Conservation (phyloP, 2,797 vertebrate genomes). For the Silurus lanzhouensis region DNA sequence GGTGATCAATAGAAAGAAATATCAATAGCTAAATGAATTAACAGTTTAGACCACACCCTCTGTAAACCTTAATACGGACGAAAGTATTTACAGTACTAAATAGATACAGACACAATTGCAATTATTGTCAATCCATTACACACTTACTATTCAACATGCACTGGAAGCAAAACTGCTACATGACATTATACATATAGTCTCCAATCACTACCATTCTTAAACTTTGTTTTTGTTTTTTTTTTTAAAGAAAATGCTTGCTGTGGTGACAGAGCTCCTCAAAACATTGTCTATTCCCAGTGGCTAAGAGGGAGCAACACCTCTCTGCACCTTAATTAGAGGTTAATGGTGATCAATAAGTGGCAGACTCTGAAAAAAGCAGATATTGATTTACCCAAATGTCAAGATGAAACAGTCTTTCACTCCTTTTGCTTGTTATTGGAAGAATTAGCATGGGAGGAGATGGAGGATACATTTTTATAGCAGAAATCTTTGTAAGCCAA, state of each 20-base stretch:
- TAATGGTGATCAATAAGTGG: slow-evolving; percentile 59
- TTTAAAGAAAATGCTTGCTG: slow-evolving; percentile 6
- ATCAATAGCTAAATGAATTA: background rate
- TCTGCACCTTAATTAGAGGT: slow-evolving; percentile 61
- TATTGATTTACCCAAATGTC: slow-evolving; percentile 49
- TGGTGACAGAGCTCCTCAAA: slow-evolving; percentile 35
- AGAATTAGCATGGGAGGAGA: slow-evolving; percentile 35
- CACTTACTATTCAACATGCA: background rate
- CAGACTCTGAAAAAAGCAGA: slow-evolving; percentile 50
- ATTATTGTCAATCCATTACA: too few species aligned
- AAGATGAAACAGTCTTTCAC: slow-evolving; percentile 57
- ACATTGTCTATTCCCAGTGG: slow-evolving; percentile 43
- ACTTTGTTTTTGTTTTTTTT: background rate
- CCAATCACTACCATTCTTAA: background rate
- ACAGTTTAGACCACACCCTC: background rate
- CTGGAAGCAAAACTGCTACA: background rate
- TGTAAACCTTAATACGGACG: background rate
- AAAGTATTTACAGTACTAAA: background rate
- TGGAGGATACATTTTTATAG: slow-evolving; percentile 38
- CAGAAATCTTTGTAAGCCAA: slow-evolving; percentile 22
- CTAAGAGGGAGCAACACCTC: slow-evolving; percentile 39
- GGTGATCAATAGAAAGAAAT: too few species aligned
- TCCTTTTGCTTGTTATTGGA: slow-evolving; percentile 6
- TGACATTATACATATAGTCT: background rate
- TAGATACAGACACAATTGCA: background rate